Base-by-base conservation (phyloP, 2,888 invertebrate species). In the Opisthograptis luteolata region DNA sequence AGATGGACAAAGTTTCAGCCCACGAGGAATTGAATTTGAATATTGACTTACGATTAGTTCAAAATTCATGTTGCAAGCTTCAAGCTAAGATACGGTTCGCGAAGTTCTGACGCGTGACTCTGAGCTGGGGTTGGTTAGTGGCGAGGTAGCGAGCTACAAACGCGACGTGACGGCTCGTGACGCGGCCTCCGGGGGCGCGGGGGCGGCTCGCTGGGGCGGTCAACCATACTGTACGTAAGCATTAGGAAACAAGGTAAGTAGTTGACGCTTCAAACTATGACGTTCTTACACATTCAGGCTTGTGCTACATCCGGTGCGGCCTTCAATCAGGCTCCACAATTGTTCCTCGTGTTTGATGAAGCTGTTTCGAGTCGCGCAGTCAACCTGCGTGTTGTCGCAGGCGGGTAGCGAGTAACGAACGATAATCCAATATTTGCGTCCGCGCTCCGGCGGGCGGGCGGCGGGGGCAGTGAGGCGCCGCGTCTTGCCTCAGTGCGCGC, bases 381-480 rank as follows among this genome's bases (percentile, higher is more conserved):
- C 36, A 37, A 17, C 31, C 30, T 20, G n/a, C 22, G 25, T 39
- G 37, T 45, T 39, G 31, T 45, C 45, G 25, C 15, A 45, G 15
- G 25, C 31, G 27, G 37, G 37, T 37, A 37, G 25, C 45, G 37
- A 37, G 17, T 36, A 13, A 25, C 37, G 45, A 45, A 45, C 37
- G 45, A 25, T 32, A 25, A 19, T 32, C 37, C 45, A 45, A 45
- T 45, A 45, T 45, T 45, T 45, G 37, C 37, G 30, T 28, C 44
- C 28, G n/a, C 15, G 7, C 22, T 9, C 8, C 15, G 19, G 7
- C 20, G 27, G 13, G 2, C 17, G 17, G 25, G 20, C 2, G 17
- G 1, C 24, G 32, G 2, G 10, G 7, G 30, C 8, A 15, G 31
- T 15, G 31, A 31, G 24, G 3, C 25, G 25, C 3, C 7, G 10